phyloP scores from a whole-genome alignment of 2,113 vertebrate genomes.

The Planiliza haematocheilus region DNA sequence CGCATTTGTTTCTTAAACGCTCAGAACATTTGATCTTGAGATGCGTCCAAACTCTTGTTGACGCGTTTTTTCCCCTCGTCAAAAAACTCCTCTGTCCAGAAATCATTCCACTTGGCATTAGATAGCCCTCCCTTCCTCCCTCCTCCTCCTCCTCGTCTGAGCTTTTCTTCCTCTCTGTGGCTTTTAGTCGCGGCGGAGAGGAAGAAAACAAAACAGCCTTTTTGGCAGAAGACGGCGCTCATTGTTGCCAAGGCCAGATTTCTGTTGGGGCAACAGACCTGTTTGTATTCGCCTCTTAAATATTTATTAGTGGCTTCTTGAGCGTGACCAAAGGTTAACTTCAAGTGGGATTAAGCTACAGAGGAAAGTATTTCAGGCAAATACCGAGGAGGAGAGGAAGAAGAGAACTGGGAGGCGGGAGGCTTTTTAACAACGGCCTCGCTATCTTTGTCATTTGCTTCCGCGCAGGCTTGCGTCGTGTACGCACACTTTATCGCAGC shows the following conservation, averaged over 20 bases:
- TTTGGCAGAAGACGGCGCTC: not conserved
- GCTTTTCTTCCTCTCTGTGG: not conserved
- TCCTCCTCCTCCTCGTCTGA: not conserved
- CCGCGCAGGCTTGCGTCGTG: no score
- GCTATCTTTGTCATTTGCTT: not conserved
- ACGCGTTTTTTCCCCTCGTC: not conserved
- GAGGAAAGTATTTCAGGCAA: conserved; percentile 13
- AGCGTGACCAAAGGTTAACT: conserved; percentile 6
- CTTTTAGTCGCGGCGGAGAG: not conserved
- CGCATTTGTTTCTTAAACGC: no score
- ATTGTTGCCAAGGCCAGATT: conserved; percentile 20
- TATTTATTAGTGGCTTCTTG: conserved; percentile 16
- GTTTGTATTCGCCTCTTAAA: not conserved
- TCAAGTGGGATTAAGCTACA: conserved; percentile 10
- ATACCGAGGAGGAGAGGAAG: not conserved
- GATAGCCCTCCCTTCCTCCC: not conserved
- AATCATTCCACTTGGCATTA: not conserved
- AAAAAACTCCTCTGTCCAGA: conserved; percentile 1
- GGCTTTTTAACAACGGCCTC: not conserved
- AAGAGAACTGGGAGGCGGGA: not conserved
- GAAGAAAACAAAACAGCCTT: conserved; percentile 32
- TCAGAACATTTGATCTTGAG: no score
- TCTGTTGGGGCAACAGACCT: not conserved
- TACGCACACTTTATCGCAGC: no score
- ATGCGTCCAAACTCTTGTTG: no score